phyloP scores from a whole-genome alignment of 2,113 vertebrate species.

The Erythrocercus mccallii region DNA sequence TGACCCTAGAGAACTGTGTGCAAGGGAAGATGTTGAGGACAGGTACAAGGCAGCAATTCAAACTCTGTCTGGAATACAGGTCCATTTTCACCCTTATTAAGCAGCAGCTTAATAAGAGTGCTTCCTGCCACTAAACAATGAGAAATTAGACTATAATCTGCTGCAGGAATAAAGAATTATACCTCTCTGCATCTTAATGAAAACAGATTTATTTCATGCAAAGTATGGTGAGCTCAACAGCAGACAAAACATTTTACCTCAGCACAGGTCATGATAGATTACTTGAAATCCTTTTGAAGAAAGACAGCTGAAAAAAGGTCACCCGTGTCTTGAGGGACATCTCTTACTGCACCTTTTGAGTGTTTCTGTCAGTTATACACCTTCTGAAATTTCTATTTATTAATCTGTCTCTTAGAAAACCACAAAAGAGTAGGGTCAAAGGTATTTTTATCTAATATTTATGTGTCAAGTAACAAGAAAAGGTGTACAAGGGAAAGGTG shows the following conservation, averaged over 20 bases:
- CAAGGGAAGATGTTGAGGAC: background rate
- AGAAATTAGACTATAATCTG: background rate
- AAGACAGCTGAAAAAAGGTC: background rate
- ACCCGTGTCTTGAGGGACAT: background rate
- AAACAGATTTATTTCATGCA: background rate
- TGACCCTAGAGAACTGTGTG: background rate
- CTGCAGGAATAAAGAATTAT: background rate
- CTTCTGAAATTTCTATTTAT: background rate
- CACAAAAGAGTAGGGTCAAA: background rate
- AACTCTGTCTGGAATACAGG: background rate
- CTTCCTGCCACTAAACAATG: background rate
- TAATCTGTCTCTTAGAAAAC: background rate
- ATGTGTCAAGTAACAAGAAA: background rate
- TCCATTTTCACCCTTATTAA: background rate
- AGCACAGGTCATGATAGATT: background rate
- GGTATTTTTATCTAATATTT: background rate
- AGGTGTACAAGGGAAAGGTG: rapidly evolving
- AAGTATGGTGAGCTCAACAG: background rate
- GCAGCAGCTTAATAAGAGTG: background rate
- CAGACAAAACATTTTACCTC: background rate
- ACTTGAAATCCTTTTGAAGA: background rate
- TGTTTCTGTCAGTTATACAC: background rate
- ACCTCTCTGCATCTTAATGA: background rate
- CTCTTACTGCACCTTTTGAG: background rate
- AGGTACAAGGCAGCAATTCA: background rate